Conservation (phyloP, 2,113 vertebrate species). For the Hemichromis elongatus region DNA sequence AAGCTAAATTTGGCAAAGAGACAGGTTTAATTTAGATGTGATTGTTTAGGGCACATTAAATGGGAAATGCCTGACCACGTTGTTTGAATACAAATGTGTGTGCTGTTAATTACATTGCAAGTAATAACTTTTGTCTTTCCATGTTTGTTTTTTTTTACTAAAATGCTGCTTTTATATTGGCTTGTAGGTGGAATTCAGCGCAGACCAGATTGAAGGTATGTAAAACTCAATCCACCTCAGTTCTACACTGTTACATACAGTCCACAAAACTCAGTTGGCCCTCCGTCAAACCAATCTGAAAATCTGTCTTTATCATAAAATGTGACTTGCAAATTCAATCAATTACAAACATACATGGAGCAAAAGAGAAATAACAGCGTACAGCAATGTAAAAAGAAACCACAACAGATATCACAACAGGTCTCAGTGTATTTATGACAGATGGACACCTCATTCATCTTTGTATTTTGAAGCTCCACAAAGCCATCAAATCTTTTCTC, state of each 20-base stretch:
- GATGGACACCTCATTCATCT: neutral
- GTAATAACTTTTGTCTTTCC: neutral
- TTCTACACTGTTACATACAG: neutral
- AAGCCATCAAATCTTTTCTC: neutral
- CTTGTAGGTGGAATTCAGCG: conserved; percentile 67
- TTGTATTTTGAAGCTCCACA: neutral
- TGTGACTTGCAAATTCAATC: neutral
- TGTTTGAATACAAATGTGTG: neutral
- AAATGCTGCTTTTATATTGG: conserved; percentile 42
- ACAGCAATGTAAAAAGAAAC: neutral
- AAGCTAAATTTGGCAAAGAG: conserved; percentile 56
- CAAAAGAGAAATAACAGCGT: neutral
- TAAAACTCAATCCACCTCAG: neutral
- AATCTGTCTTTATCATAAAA: neutral
- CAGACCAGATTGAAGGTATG: conserved; percentile 76
- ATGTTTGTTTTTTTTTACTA: neutral
- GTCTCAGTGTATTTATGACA: neutral
- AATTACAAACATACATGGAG: neutral
- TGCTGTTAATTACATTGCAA: neutral
- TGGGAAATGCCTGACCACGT: neutral
- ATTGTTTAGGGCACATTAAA: conserved; percentile 8
- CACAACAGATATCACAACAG: neutral
- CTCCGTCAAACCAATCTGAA: neutral
- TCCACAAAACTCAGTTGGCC: neutral
- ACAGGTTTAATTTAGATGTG: conserved; percentile 9